These are phyloP conservation scores for Dicrostonyx torquatus DNA, from an alignment of 2,797 vertebrate genomes.

Conservation along the genomic window DNA sequence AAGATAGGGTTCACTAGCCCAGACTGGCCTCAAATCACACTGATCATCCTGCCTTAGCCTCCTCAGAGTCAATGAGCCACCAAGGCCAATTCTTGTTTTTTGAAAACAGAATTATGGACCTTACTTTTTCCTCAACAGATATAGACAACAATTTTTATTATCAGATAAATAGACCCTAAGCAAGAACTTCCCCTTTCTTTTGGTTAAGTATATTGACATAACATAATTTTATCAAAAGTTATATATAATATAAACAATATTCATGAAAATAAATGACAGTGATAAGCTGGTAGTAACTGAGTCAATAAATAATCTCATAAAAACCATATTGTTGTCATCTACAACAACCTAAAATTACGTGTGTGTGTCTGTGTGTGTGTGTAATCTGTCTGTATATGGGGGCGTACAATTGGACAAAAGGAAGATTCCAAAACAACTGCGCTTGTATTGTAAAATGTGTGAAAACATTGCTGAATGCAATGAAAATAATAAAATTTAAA, in stretches of 20 bases:
- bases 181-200: background rate
- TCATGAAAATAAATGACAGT: background rate
- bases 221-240: slow-evolving; percentile 32
- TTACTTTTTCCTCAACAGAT: background rate
- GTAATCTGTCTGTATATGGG: background rate
- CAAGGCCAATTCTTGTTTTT: background rate
- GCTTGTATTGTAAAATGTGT: slow-evolving; percentile 44
- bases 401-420: slow-evolving; percentile 35
- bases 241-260: background rate
- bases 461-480: background rate
- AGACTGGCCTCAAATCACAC: background rate
- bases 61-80: background rate
- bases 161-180: background rate
- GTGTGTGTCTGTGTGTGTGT: background rate
- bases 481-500: slow-evolving; percentile 28
- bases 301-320: background rate
- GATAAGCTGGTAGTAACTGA: background rate
- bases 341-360: background rate
- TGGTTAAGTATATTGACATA: slow-evolving; percentile 22
- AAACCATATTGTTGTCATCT: background rate
- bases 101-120: background rate
- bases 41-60: background rate
- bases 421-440: slow-evolving; percentile 69
- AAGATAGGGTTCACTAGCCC: background rate
- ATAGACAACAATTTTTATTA: background rate